Conservation (phyloP, 2,888 invertebrate genomes). For the Ganaspis brasiliensis region DNA sequence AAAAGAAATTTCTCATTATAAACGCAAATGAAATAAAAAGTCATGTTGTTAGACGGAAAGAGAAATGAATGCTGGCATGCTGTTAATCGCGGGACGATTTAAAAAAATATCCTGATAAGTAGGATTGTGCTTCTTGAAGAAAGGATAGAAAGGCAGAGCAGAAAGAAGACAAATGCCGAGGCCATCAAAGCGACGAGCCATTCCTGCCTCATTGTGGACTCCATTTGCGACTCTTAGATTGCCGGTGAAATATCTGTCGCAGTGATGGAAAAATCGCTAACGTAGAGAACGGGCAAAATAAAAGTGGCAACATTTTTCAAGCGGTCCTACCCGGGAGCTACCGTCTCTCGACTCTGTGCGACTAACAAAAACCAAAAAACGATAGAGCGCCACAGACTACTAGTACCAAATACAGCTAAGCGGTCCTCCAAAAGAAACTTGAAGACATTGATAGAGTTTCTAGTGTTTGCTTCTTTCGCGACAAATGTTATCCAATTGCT, state of each 20-base stretch:
- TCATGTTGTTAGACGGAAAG: too few species aligned
- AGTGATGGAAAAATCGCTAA: constrained; percentile 80
- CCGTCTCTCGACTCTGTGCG: constrained; percentile 54
- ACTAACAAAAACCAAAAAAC: constrained; percentile 76
- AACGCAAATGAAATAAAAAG: too few species aligned
- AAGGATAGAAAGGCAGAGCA: constrained; percentile 59
- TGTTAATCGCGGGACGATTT: too few species aligned
- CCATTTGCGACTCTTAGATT: constrained; percentile 81
- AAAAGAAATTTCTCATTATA: too few species aligned
- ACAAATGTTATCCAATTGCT: constrained; percentile 75
- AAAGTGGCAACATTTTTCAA: constrained; percentile 79
- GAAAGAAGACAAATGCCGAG: constrained; percentile 76
- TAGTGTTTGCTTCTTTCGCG: constrained; percentile 69
- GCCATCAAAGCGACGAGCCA: constrained; percentile 77
- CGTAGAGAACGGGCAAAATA: constrained; percentile 78
- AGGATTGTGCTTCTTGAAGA: background rate
- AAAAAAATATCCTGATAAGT: constrained; percentile 42
- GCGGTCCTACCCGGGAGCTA: constrained; percentile 57
- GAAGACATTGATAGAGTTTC: constrained; percentile 77
- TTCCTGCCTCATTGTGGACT: constrained; percentile 80
- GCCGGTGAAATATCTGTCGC: constrained; percentile 78
- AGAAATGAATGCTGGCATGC: background rate
- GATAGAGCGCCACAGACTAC: constrained; percentile 67
- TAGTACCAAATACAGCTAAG: constrained; percentile 63
- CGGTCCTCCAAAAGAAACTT: constrained; percentile 74